A percentile compares a stretch with the other conserved stretches of the same genome.
Conservation (phyloP, 2,888 invertebrate genomes). For the Sarcophaga caerulescens region DNA sequence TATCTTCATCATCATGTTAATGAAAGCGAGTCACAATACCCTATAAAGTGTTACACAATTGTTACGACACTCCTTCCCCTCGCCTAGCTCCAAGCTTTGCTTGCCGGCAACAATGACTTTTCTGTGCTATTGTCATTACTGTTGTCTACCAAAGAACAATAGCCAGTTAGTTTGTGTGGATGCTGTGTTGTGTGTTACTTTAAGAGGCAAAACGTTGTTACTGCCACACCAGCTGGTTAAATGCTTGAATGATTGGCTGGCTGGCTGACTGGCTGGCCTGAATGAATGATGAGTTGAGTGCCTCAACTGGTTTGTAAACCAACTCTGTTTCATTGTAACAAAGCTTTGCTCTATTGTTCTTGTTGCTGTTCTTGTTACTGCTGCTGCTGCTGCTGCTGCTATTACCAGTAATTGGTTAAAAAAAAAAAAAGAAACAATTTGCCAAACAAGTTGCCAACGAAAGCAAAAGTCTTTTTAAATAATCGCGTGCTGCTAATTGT, state of each 20-base stretch:
- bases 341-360: too few species aligned
- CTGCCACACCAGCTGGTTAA: constrained; percentile 6
- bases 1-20: constrained; percentile 9
- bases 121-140: constrained; percentile 25
- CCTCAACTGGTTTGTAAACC: background rate
- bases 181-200: background rate
- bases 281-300: background rate
- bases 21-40: background rate
- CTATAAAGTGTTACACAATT: too few species aligned
- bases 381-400: background rate
- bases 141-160: constrained; percentile 27
- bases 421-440: background rate
- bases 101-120: background rate
- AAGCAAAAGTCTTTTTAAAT: constrained; percentile 61
- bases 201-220: too few species aligned
- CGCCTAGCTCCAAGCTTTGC: too few species aligned
- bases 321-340: too few species aligned
- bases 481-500: constrained; percentile 30
- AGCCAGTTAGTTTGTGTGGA: constrained; percentile 34
- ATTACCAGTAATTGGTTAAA: background rate
- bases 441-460: constrained; percentile 57
- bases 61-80: too few species aligned
- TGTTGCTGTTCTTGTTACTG: too few species aligned
- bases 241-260: constrained; percentile 2
- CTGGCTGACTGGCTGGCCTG: background rate